Conservation (phyloP, 2,113 vertebrate genomes). For the Solea solea region DNA sequence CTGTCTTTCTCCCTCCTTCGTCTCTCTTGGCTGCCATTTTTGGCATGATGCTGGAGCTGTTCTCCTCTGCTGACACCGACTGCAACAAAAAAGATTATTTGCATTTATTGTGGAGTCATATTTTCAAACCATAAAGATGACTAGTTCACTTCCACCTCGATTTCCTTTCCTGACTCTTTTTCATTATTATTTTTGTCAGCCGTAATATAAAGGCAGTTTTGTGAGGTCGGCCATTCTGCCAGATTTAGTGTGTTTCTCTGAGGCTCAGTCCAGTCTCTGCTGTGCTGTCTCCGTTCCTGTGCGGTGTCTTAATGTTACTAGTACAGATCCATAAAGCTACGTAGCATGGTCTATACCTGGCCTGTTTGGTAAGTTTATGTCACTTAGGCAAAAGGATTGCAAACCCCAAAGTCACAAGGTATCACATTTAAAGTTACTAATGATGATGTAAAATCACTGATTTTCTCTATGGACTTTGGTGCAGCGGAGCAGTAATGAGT, state of each 20-base stretch:
- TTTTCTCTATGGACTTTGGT: too few species aligned
- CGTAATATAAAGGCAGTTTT: slow-evolving; percentile 35
- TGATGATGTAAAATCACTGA: too few species aligned
- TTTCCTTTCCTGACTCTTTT: slow-evolving; percentile 8
- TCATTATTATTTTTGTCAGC: slow-evolving; percentile 14
- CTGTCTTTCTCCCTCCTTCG: not conserved
- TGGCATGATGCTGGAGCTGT: slow-evolving; percentile 16
- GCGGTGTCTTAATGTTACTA: slow-evolving; percentile 18
- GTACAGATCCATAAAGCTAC: too few species aligned
- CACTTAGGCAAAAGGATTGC: too few species aligned
- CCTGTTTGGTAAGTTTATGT: too few species aligned
- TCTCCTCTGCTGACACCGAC: slow-evolving; percentile 22
- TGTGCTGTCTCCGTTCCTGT: slow-evolving; percentile 24
- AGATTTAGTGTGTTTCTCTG: slow-evolving; percentile 16
- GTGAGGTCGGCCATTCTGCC: not conserved
- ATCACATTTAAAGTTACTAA: too few species aligned
- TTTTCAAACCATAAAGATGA: slow-evolving; percentile 36
- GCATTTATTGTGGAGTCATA: slow-evolving; percentile 42
- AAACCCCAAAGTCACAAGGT: too few species aligned
- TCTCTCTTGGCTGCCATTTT: slow-evolving; percentile 20
- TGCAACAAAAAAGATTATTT: slow-evolving; percentile 46
- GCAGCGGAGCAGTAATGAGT: too few species aligned
- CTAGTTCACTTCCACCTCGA: slow-evolving; percentile 27
- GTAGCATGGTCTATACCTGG: too few species aligned
- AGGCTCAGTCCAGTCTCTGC: slow-evolving; percentile 18